phyloP scores from a whole-genome alignment of 1,140 invertebrate genomes.

The Drosophila orena region DNA sequence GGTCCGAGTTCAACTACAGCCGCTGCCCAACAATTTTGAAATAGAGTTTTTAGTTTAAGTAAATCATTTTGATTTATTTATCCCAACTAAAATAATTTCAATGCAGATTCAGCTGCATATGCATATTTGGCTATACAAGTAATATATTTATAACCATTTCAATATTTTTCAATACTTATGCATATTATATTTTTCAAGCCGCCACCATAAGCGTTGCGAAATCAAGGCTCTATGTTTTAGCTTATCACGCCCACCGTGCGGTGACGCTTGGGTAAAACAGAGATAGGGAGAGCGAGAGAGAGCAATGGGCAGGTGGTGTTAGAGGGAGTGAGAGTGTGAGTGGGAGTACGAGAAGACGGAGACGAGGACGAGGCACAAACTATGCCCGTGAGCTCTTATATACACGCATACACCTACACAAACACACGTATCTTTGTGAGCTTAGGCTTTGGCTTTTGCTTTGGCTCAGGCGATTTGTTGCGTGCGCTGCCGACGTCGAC shows the following conservation, averaged over 20 bases:
- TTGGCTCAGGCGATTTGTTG: conserved; percentile 74
- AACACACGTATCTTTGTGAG: conserved; percentile 46
- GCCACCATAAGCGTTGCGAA: not conserved
- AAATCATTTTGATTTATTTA: too few species aligned
- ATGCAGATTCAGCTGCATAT: too few species aligned
- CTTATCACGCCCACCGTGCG: conserved; percentile 60
- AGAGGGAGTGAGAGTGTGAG: conserved; percentile 1
- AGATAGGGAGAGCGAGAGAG: not conserved
- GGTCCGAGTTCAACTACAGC: not conserved
- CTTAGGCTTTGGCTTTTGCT: conserved; percentile 68
- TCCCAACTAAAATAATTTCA: too few species aligned
- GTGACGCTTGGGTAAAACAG: conserved; percentile 28
- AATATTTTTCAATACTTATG: conserved; percentile 22
- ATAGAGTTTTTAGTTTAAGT: not conserved
- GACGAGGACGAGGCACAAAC: conserved; percentile 21
- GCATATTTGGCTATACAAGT: too few species aligned
- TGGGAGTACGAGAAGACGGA: not conserved
- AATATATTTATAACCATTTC: too few species aligned
- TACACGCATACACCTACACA: not conserved
- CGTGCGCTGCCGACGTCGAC: conserved; percentile 45
- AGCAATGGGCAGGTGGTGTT: conserved; percentile 2
- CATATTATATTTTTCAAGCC: conserved; percentile 25
- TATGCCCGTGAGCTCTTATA: conserved; percentile 15
- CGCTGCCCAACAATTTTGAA: not conserved
- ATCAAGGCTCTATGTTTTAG: conserved; percentile 42